Evolutionary conservation across 2,888 invertebrate genomes (phyloP).

Genomic region (Metellina segmentata): DNA sequence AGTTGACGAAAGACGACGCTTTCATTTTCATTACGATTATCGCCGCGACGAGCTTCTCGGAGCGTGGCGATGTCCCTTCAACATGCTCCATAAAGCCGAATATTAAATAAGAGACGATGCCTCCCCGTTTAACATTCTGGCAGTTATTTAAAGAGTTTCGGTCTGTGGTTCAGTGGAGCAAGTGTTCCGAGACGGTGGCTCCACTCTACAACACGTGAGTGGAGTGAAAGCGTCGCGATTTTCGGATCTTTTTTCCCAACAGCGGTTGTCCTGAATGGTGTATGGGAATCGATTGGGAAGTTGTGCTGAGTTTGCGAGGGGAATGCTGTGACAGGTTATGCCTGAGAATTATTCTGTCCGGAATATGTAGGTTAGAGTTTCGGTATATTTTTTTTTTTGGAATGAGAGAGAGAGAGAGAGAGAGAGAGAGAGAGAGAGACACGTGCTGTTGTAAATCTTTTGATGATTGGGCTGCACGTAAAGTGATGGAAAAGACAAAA

Average conservation of each 20-base stretch:
- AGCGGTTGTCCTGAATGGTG: not conserved
- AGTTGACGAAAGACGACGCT: not conserved
- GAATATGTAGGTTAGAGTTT: not conserved
- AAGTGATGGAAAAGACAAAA: no score
- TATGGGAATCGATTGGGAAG: not conserved
- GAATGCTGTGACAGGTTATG: not conserved
- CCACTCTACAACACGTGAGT: not conserved
- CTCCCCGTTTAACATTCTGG: conserved; percentile 28
- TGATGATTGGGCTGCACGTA: no score
- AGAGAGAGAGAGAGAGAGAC: no score
- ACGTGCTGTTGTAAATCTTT: no score
- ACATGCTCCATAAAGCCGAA: conserved; percentile 20
- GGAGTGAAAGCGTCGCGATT: conserved; percentile 9
- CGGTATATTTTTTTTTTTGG: not conserved
- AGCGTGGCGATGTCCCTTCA: not conserved
- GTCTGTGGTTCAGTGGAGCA: conserved; percentile 14
- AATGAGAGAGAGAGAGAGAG: no score
- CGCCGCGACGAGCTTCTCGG: conserved; percentile 20
- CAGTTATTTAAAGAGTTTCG: conserved; percentile 31
- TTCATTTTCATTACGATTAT: conserved; percentile 48
- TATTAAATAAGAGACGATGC: conserved; percentile 30
- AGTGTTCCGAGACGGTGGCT: conserved; percentile 50
- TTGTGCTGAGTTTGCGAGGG: not conserved
- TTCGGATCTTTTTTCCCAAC: conserved; percentile 16
- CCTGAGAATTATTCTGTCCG: no score